Evolutionary conservation across 2,888 invertebrate genomes (phyloP).

Genomic region (Polietes domitor): DNA sequence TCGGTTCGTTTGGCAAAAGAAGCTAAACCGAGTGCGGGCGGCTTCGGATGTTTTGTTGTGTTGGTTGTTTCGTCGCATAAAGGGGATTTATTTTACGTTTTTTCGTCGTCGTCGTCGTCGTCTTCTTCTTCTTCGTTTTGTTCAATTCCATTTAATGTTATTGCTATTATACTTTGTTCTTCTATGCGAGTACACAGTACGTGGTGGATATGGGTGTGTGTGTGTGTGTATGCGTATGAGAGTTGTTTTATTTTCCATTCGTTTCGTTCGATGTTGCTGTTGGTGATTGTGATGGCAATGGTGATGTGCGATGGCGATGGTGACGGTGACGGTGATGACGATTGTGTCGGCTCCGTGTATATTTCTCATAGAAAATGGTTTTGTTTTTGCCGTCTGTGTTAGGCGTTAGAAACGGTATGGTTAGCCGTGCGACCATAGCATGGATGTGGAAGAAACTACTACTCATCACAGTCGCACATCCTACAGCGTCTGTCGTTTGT

Average conservation of each 20-base stretch:
- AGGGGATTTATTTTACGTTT: slow-evolving; percentile 49
- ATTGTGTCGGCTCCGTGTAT: slow-evolving; percentile 48
- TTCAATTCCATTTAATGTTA: slow-evolving; percentile 48
- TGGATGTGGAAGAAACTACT: slow-evolving; percentile 33
- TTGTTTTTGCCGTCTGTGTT: slow-evolving; percentile 45
- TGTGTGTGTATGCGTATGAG: slow-evolving; percentile 6
- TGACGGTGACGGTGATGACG: slow-evolving; percentile 32
- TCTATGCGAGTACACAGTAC: background rate
- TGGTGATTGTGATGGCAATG: slow-evolving; percentile 11
- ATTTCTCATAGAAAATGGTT: slow-evolving; percentile 11
- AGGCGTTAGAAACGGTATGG: slow-evolving; percentile 27
- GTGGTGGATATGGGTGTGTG: background rate
- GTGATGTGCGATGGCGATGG: slow-evolving; percentile 21
- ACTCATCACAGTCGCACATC: slow-evolving; percentile 46
- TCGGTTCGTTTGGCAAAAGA: slow-evolving; percentile 43
- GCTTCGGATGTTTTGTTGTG: slow-evolving; percentile 49
- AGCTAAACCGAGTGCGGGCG: slow-evolving; percentile 55
- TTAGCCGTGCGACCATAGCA: background rate
- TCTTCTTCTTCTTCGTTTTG: slow-evolving; percentile 27
- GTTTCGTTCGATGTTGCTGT: slow-evolving; percentile 37
- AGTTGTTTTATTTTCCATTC: slow-evolving; percentile 43
- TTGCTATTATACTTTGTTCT: slow-evolving; percentile 41
- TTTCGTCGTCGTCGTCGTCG: slow-evolving; percentile 7
- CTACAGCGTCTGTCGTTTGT: slow-evolving; percentile 25
- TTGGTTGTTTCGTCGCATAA: slow-evolving; percentile 23